phyloP scores from a whole-genome alignment of 1,140 invertebrate species.

The Aphaenogaster floridana region DNA sequence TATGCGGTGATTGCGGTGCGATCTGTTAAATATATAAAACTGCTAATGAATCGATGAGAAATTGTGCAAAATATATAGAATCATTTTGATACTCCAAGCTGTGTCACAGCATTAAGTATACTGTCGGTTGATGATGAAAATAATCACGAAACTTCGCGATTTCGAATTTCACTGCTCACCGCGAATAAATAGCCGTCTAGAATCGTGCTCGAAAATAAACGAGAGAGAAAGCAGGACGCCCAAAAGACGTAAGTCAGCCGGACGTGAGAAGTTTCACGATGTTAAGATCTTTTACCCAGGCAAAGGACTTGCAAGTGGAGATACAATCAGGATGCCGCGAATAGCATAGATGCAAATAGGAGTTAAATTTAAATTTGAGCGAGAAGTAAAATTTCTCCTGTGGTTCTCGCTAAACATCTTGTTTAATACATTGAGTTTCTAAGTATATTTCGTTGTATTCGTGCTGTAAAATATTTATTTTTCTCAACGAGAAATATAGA shows the following conservation, averaged over 20 bases:
- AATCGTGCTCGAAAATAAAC: slow-evolving; percentile 32
- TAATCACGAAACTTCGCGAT: background rate
- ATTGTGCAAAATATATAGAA: background rate
- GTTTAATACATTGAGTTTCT: background rate
- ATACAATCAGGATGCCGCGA: slow-evolving; percentile 31
- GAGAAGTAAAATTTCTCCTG: background rate
- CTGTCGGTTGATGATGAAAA: background rate
- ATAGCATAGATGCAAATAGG: slow-evolving; percentile 35
- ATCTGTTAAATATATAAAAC: background rate
- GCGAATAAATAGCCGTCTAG: slow-evolving; percentile 14
- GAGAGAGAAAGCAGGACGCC: slow-evolving; percentile 1
- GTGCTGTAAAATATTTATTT: slow-evolving; percentile 24
- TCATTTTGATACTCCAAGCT: background rate
- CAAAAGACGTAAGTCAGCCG: slow-evolving; percentile 38
- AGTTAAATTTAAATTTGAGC: slow-evolving; percentile 39
- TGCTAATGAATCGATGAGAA: background rate
- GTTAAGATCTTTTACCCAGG: slow-evolving; percentile 24
- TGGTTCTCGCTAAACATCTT: background rate
- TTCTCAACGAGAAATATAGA: background rate
- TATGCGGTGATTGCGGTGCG: background rate
- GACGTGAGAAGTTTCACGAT: slow-evolving; percentile 39
- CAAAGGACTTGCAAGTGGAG: slow-evolving; percentile 26
- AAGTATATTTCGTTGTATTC: background rate
- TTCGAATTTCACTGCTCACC: slow-evolving; percentile 5
- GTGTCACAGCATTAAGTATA: background rate